Percentiles rank a stretch among this genome's conserved stretches.
These are phyloP conservation scores for Silurus meridionalis DNA, from an alignment of 2,113 vertebrate species.

Conservation along the genomic window DNA sequence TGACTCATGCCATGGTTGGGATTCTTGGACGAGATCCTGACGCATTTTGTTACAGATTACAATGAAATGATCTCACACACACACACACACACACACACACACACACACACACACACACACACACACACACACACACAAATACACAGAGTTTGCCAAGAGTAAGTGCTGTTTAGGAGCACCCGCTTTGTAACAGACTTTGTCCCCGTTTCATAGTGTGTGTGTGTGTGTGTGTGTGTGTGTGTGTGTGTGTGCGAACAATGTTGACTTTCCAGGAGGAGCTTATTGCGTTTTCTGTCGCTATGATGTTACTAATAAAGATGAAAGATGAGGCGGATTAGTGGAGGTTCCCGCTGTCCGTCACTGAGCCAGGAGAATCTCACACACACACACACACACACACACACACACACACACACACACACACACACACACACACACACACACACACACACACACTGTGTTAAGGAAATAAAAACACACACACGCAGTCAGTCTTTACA, in stretches of 20 bases:
- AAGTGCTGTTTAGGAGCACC: slow-evolving; percentile 25
- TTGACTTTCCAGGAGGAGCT: slow-evolving; percentile 43
- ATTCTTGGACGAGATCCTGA: slow-evolving; percentile 47
- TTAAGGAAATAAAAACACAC: neutral
- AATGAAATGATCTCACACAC: slow-evolving; percentile 43
- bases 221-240: slow-evolving; percentile 20
- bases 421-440: neutral
- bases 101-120: slow-evolving; percentile 20
- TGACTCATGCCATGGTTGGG: slow-evolving; percentile 31
- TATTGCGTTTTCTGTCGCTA: neutral
- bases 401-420: slow-evolving; percentile 17
- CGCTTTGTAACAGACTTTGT: slow-evolving; percentile 30
- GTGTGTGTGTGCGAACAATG: neutral
- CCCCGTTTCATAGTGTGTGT: slow-evolving; percentile 19
- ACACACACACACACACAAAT: slow-evolving; percentile 32
- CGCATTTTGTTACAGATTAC: slow-evolving; percentile 50
- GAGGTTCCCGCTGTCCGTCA: slow-evolving; percentile 33
- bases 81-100: slow-evolving; percentile 18
- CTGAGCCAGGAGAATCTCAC: slow-evolving; percentile 4
- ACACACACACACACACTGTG: neutral
- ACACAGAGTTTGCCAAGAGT: slow-evolving; percentile 29
- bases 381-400: slow-evolving; percentile 17
- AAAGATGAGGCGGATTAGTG: slow-evolving; percentile 29
- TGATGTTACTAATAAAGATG: slow-evolving; percentile 27
- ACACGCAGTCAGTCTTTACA: neutral